Evolutionary conservation across 2,888 invertebrate species (phyloP).

Genomic region (Epiblema foenella): DNA sequence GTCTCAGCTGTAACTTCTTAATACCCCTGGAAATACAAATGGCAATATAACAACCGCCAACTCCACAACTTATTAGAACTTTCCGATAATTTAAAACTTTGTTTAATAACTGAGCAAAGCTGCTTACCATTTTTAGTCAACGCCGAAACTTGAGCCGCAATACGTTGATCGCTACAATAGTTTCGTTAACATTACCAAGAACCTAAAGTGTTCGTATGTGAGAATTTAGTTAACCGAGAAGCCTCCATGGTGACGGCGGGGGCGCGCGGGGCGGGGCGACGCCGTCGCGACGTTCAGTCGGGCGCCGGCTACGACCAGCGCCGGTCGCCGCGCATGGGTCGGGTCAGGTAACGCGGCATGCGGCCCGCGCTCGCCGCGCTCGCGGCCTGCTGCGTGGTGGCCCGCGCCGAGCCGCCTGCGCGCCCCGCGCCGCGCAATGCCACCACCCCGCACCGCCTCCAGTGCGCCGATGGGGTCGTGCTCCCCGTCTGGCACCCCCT

Average conservation of each 20-base stretch:
- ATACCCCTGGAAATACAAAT: slow-evolving; percentile 34
- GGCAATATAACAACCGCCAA: slow-evolving; percentile 36
- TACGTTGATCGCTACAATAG: background rate
- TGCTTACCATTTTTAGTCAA: slow-evolving; percentile 66
- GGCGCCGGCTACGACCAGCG: slow-evolving; percentile 81
- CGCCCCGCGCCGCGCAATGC: slow-evolving; percentile 70
- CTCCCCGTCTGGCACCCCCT: slow-evolving; percentile 96
- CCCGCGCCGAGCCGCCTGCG: slow-evolving; percentile 74
- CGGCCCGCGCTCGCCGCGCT: slow-evolving; percentile 81
- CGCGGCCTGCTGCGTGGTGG: slow-evolving; percentile 78
- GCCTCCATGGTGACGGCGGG: slow-evolving; percentile 45
- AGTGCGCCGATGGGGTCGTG: slow-evolving; percentile 93
- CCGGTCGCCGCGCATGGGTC: slow-evolving; percentile 73
- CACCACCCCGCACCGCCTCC: slow-evolving; percentile 71
- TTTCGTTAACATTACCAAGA: background rate
- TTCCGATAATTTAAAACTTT: slow-evolving; percentile 53
- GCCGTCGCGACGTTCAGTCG: slow-evolving; percentile 76
- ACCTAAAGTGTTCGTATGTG: slow-evolving; percentile 20
- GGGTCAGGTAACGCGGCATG: slow-evolving; percentile 78
- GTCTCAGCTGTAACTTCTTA: slow-evolving; percentile 27
- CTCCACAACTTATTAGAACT: slow-evolving; percentile 7
- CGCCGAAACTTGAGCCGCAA: slow-evolving; percentile 60
- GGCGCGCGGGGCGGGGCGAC: slow-evolving; percentile 55
- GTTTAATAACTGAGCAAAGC: slow-evolving; percentile 62
- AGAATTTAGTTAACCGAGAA: slow-evolving; percentile 42